Evolutionary conservation across 2,113 vertebrate species (phyloP), one percentile per base, ranked within the genome.

Genomic region (Tachuris rubrigastra): DNA sequence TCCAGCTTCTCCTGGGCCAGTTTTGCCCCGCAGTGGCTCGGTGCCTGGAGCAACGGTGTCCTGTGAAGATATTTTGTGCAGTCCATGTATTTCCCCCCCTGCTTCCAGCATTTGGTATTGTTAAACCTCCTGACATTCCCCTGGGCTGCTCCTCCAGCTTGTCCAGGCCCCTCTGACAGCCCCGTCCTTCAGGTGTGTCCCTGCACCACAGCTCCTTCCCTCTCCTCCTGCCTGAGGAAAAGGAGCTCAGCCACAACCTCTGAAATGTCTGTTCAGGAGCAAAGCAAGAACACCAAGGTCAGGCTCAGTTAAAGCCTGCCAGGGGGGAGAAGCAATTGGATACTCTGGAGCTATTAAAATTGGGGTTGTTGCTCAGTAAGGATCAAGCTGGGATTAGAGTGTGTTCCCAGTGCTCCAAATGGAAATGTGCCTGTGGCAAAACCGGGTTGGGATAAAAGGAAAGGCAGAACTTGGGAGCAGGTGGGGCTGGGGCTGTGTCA

Each of bases 381-480:
- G 76, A 33, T 59, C 44, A 30, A 44, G 77, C 30, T 30, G 6
- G 72, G 65, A 33, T 74, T 37, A 7, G 44, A 60, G 47, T 0
- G 0, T 74, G 44, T 58, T 81, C 5, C 3, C 56, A 0, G 14
- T 31, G 52, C 72, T 80, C 21, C 68, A 27, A 1, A 1, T 13
- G 41, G 6, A 2, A n/a, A 23, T 5, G 44, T 30, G 27, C 6
- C 55, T 30, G 31, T 49, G 37, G 55, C 59, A 33, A 28, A 41
- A 8, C 0, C 2, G 5, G 14, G 9, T 28, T 42, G 58, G 22
- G 16, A 20, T 4, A 18, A 10, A 6, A 27, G 62, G 28, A 22
- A 2, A 10, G 8, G 39, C 50, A 25, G 41, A 33, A 8, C 6
- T 33, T 59, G 47, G 31, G 22, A 8, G 14, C 7, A 16, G 22